Evolutionary conservation across 23 tunicate genomes (phyloP).

Genomic region (Trididemnum clinides): DNA sequence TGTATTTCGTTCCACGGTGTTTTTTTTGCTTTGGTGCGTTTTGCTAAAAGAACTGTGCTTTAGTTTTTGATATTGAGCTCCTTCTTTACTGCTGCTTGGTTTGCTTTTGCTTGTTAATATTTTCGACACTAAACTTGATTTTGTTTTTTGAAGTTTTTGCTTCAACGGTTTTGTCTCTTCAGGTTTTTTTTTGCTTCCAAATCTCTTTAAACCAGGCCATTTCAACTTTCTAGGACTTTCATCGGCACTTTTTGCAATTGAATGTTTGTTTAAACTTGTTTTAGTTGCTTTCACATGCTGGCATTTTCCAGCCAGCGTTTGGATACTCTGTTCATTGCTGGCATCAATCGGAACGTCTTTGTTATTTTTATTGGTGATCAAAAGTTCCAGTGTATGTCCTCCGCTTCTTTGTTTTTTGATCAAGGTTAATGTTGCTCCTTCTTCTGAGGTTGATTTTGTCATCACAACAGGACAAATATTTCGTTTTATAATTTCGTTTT

Average conservation of each 20-base stretch:
- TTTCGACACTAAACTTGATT: background rate
- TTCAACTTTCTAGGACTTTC: conserved; percentile 13
- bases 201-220: conserved; percentile 48
- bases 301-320: too few relatives aligned
- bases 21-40: too few relatives aligned
- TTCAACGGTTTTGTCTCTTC: background rate
- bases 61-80: too few relatives aligned
- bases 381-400: conserved; percentile 61
- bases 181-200: conserved; percentile 15
- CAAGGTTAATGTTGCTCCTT: conserved; percentile 72
- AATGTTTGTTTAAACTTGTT: too few relatives aligned
- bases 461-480: conserved; percentile 35
- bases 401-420: conserved; percentile 54
- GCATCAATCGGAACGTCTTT: background rate
- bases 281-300: too few relatives aligned
- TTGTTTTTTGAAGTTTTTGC: background rate
- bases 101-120: background rate
- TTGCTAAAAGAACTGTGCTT: too few relatives aligned
- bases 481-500: background rate
- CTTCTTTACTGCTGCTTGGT: too few relatives aligned
- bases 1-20: too few relatives aligned
- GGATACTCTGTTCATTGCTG: too few relatives aligned
- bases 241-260: background rate
- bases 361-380: conserved; percentile 54
- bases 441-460: conserved; percentile 55